Evolutionary conservation across 2,113 vertebrate species (phyloP), one percentile per base, ranked within the genome.

Genomic region (Poeciliopsis turrubarensis): DNA sequence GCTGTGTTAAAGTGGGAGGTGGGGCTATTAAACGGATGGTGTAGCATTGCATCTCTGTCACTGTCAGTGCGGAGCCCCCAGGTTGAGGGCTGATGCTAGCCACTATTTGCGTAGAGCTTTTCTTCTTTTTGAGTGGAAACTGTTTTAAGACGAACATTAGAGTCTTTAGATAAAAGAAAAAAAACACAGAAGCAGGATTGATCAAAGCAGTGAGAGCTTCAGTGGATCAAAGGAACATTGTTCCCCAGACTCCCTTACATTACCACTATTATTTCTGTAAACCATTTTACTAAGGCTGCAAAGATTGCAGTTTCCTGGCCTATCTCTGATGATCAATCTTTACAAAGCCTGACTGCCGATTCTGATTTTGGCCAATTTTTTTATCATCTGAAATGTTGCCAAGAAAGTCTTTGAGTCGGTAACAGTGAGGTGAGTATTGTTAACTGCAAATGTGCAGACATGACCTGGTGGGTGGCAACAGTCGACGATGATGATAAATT

Each of bases 1-100:
- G 80, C 73, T 87, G 77, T 76, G 65, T 70, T 73, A 73, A 83
- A 68, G 79, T 73, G 57, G 80, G 77, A 87, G 77, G 75, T 76
- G 65, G 73, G 62, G 75, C 75, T 66, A 81, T 81, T 85, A 80
- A 83, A 85, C 34, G 62, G 68, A 84, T 80, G 73, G 60, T 64
- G 66, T 51, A 81, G 77, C 70, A 26, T 60, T 83, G 71, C 80
- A 65, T 78, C 68, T 87, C 79, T 84, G 89, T 83, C 82, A 74
- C 82, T 83, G 80, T 88, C 88, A 79, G 76, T 86, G 78, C 78
- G 78, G 37, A 73, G 74, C 77, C 75, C 60, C 63, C 72, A 74
- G 67, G 71, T 77, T 64, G 68, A 73, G 25, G 39, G 66, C 72
- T 76, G 37, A 72, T 29, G 62, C 65, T 60, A 70, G 78, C 65